These are phyloP conservation scores for Drosophila rubida DNA, from an alignment of 2,888 invertebrate genomes.

Conservation along the genomic window DNA sequence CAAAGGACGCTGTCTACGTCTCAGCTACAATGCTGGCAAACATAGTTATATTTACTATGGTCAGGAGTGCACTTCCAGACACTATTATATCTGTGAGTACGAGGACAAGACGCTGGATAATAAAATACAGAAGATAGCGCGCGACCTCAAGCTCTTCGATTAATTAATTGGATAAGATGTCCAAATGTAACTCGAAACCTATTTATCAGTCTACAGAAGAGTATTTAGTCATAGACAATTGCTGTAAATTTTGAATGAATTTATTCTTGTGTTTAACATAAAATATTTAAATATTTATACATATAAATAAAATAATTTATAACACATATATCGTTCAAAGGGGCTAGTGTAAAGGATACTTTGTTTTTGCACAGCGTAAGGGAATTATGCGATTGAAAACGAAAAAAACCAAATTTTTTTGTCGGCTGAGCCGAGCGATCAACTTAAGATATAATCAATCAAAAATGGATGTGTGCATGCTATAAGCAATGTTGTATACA, in stretches of 20 bases:
- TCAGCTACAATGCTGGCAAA: conserved; percentile 88
- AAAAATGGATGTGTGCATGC: conserved; percentile 31
- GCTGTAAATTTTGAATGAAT: conserved; percentile 61
- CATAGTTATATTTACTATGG: conserved; percentile 89
- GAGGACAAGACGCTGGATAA: conserved; percentile 87
- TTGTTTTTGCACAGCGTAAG: conserved; percentile 55
- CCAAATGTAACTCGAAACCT: not conserved
- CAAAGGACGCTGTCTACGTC: conserved; percentile 89
- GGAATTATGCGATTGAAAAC: conserved; percentile 17
- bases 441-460: conserved; percentile 20
- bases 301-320: conserved; percentile 67
- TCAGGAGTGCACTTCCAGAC: conserved; percentile 89
- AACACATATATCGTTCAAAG: conserved; percentile 51
- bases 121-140: conserved; percentile 87
- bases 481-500: conserved; percentile 67
- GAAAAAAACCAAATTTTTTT: conserved; percentile 3
- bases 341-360: conserved; percentile 52
- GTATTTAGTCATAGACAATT: conserved; percentile 43
- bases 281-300: conserved; percentile 65
- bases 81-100: conserved; percentile 90
- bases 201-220: not conserved
- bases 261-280: conserved; percentile 60
- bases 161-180: conserved; percentile 16
- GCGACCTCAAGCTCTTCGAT: conserved; percentile 78
- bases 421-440: conserved; percentile 50